Base-by-base conservation (phyloP, 2,888 invertebrate species). In the Eurytoma californica region DNA sequence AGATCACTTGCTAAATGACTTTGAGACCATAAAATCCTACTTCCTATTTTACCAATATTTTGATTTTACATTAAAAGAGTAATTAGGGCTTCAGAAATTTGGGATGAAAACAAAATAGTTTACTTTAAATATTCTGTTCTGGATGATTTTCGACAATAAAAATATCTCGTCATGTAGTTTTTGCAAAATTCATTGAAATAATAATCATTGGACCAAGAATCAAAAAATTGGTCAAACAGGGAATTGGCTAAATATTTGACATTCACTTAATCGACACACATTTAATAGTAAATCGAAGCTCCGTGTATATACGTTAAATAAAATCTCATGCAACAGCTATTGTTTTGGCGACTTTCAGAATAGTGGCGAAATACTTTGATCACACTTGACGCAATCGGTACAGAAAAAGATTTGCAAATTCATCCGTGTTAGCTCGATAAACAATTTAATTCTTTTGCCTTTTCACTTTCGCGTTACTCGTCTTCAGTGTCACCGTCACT, bases 401-500 rank as follows among this genome's bases (percentile, higher is more conserved):
- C 20, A 9, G n/a, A 70, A 66, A 74, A 72, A 70, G 16, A 72
- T 75, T 75, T 74, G 65, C 68, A 68, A 72, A 75, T 75, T 74
- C 63, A 78, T 78, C 75, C 72, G 75, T 75, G 72, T 74, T 74
- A 61, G 57, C 72, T 77, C 61, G 68, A 58, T 14, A 68, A 61
- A 75, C 18, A 67, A 74, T 77, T 75, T 72, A 72, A 77, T 67
- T 58, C 47, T 3, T 72, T 70, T 53, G 61, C 13, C 39, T 70
- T 79, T 75, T 39, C 66, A 74, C 55, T 72, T 49, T 68, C 57
- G 65, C 65, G 89, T 91, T 93, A 97, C 92, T 98, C 97, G 89
- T 97, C 97, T 91, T 97, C 97, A 55, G 97, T 95, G 89, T 96
- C 97, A 61, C 96, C 95, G 88, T 97, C 97, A 90, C 97, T 97